phyloP scores from a whole-genome alignment of 2,888 invertebrate species.

The Tolmerus cingulatus region DNA sequence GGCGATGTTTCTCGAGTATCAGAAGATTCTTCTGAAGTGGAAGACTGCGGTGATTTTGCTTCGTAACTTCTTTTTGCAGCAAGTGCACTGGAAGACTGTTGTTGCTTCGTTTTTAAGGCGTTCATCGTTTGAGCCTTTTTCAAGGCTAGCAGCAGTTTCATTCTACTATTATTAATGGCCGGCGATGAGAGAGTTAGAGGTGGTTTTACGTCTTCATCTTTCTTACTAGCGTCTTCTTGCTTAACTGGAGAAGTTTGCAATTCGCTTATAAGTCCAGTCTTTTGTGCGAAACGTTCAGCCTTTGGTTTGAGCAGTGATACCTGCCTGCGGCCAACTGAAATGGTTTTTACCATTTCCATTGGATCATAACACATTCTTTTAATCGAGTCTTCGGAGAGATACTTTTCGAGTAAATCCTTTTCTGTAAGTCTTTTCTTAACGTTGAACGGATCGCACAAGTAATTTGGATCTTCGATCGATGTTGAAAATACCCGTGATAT shows the following conservation, averaged over 20 bases:
- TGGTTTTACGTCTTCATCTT: neutral
- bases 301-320: slow-evolving; percentile 52
- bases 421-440: slow-evolving; percentile 55
- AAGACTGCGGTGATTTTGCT: slow-evolving; percentile 46
- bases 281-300: slow-evolving; percentile 45
- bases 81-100: neutral
- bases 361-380: slow-evolving; percentile 35
- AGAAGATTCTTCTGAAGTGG: slow-evolving; percentile 54
- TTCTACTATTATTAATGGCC: slow-evolving; percentile 56
- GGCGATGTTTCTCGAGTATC: slow-evolving; percentile 47
- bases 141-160: slow-evolving; percentile 59
- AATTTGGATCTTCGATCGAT: slow-evolving; percentile 53
- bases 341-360: neutral
- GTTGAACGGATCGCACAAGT: slow-evolving; percentile 53
- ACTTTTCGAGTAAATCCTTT: slow-evolving; percentile 57
- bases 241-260: neutral
- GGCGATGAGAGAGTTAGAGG: slow-evolving; percentile 48
- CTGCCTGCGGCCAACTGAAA: slow-evolving; percentile 20
- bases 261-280: neutral
- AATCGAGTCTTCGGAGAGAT: slow-evolving; percentile 51
- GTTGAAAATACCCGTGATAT: slow-evolving; percentile 56
- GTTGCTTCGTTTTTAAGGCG: neutral
- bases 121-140: slow-evolving; percentile 56
- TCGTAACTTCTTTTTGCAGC: neutral
- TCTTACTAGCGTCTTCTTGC: neutral